Percentiles rank a stretch among this genome's conserved stretches.
Conservation (phyloP, 35 echinoderm and acorn worm species). For the Lytechinus variegatus region DNA sequence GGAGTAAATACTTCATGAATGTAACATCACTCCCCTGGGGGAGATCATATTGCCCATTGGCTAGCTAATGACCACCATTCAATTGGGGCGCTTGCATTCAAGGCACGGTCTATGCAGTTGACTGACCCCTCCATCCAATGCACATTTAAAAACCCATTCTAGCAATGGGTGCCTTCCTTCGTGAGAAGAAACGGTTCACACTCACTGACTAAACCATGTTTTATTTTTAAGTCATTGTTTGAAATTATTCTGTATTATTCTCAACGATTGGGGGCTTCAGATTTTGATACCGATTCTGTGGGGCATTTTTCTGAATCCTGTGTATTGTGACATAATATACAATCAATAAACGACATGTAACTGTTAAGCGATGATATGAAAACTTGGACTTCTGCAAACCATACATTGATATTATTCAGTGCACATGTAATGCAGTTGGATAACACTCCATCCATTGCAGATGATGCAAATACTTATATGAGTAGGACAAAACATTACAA, state of each 20-base stretch:
- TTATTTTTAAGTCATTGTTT: not conserved
- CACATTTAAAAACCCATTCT: not conserved
- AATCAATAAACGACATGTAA: too few species aligned
- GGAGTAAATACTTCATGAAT: constrained; percentile 4
- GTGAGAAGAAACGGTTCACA: not conserved
- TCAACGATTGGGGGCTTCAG: not conserved
- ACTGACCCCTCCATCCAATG: not conserved
- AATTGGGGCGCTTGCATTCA: not conserved
- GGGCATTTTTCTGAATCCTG: not conserved
- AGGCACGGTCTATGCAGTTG: not conserved
- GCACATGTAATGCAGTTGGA: too few species aligned
- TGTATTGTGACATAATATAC: too few species aligned
- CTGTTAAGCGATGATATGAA: too few species aligned
- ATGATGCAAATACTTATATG: too few species aligned
- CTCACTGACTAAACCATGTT: too few species aligned
- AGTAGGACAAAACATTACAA: too few species aligned
- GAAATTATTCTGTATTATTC: not conserved
- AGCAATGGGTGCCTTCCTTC: not conserved
- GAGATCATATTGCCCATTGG: not conserved
- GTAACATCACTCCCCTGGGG: not conserved
- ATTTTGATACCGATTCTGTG: not conserved
- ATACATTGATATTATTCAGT: too few species aligned
- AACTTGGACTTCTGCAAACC: too few species aligned
- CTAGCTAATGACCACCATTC: not conserved
- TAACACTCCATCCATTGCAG: too few species aligned